A percentile compares a stretch with the other conserved stretches of the same genome.
Evolutionary conservation across 2,888 invertebrate genomes (phyloP).

Genomic region (Abscondita cerata): DNA sequence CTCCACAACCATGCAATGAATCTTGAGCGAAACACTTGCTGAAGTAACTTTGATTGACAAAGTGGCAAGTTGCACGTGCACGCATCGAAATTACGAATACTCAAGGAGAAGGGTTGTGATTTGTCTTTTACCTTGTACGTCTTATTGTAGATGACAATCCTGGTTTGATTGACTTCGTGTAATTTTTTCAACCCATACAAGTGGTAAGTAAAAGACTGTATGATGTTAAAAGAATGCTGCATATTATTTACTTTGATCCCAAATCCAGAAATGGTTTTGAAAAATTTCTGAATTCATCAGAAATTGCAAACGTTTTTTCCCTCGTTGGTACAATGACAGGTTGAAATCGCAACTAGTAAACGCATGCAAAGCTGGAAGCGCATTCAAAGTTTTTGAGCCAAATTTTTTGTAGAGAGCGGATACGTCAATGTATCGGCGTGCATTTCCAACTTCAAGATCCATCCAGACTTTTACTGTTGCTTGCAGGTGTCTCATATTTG

Average conservation of each 20-base stretch:
- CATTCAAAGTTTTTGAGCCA: conserved; percentile 28
- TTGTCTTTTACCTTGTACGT: conserved; percentile 45
- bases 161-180: neutral
- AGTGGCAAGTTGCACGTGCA: conserved; percentile 46
- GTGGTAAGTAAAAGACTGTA: neutral
- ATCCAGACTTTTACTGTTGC: conserved; percentile 36
- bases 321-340: conserved; percentile 35
- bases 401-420: conserved; percentile 33
- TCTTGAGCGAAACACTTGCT: conserved; percentile 45
- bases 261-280: neutral
- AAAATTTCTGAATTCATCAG: conserved; percentile 2
- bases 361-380: conserved; percentile 40
- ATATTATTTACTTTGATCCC: neutral
- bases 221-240: neutral
- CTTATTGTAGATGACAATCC: neutral
- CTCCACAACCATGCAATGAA: conserved; percentile 46
- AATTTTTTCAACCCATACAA: neutral
- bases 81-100: conserved; percentile 45
- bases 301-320: conserved; percentile 33
- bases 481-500: conserved; percentile 40
- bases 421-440: conserved; percentile 38
- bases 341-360: conserved; percentile 38
- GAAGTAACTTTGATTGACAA: conserved; percentile 43
- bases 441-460: conserved; percentile 37
- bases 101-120: conserved; percentile 42